These are phyloP conservation scores for Centruroides vittatus DNA, from an alignment of 1,140 invertebrate genomes.

Conservation along the genomic window DNA sequence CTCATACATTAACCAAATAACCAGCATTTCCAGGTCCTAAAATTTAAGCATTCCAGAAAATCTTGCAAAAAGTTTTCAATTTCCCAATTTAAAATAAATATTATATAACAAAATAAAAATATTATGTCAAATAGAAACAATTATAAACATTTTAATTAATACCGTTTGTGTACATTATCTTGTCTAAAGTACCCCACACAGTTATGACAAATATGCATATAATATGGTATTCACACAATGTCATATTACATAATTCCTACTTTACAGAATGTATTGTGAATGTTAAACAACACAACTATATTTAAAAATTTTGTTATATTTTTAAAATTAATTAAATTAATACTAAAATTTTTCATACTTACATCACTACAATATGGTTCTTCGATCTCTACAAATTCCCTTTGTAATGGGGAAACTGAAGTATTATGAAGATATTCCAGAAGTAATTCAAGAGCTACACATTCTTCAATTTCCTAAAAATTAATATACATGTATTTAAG, in stretches of 20 bases:
- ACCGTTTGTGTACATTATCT: too few relatives aligned
- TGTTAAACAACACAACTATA: neutral
- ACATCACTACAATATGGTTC: conserved; percentile 67
- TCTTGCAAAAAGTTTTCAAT: too few relatives aligned
- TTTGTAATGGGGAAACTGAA: conserved; percentile 63
- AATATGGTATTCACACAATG: neutral
- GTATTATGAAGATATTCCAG: conserved; percentile 73
- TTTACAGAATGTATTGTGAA: neutral
- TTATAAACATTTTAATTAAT: too few relatives aligned
- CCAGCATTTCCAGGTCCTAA: too few relatives aligned
- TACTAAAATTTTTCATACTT: conserved; percentile 20
- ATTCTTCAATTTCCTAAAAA: too few relatives aligned
- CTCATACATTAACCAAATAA: too few relatives aligned
- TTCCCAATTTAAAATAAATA: too few relatives aligned
- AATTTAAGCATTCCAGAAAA: too few relatives aligned
- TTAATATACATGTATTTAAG: too few relatives aligned
- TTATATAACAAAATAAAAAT: too few relatives aligned
- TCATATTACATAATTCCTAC: neutral
- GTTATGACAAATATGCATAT: neutral
- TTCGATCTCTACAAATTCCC: conserved; percentile 66
- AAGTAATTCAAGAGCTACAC: conserved; percentile 46
- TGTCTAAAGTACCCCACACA: neutral
- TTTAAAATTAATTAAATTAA: conserved; percentile 5
- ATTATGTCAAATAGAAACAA: too few relatives aligned
- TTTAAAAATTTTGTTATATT: neutral